phyloP scores from a whole-genome alignment of 2,113 vertebrate genomes.

The Coryphaenoides rupestris region DNA sequence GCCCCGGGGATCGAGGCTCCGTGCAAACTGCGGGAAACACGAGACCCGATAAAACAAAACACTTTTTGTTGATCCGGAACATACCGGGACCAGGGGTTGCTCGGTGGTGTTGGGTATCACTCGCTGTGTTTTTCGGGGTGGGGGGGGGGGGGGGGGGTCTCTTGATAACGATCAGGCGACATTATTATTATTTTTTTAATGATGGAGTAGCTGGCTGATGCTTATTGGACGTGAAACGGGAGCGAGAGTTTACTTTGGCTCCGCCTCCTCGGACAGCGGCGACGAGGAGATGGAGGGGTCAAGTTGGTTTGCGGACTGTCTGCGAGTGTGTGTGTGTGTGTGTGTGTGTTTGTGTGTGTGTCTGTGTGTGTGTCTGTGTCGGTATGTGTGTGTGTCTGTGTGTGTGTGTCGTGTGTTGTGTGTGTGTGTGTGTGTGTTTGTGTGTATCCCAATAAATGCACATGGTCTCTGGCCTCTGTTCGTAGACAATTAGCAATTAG shows the following conservation, averaged over 20 bases:
- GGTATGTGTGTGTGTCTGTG: slow-evolving; percentile 1
- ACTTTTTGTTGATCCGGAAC: slow-evolving; percentile 15
- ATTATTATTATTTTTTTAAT: too few relatives aligned
- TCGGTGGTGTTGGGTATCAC: not conserved
- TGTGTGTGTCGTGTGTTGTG: not conserved
- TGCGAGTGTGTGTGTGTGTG: not conserved
- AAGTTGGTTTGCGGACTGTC: slow-evolving; percentile 37
- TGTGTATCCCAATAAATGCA: slow-evolving; percentile 27
- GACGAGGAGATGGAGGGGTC: slow-evolving; percentile 30
- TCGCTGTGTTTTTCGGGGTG: slow-evolving; percentile 45
- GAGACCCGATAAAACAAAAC: not conserved
- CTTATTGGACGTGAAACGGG: slow-evolving; percentile 27
- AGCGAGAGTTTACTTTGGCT: slow-evolving; percentile 32
- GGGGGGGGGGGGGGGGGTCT: too few relatives aligned
- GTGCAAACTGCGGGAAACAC: not conserved
- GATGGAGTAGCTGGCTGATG: slow-evolving; percentile 31
- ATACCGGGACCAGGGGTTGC: not conserved
- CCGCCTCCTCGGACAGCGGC: slow-evolving; percentile 30
- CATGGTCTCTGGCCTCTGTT: slow-evolving; percentile 37
- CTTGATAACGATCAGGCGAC: slow-evolving; percentile 40
- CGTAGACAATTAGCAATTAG: slow-evolving; percentile 38
- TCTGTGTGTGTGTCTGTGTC: not conserved
- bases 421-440: not conserved
- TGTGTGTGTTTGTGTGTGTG: not conserved
- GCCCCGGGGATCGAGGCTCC: not conserved